phyloP scores from a whole-genome alignment of 1,140 invertebrate genomes.

The Eupristina koningsbergeri region DNA sequence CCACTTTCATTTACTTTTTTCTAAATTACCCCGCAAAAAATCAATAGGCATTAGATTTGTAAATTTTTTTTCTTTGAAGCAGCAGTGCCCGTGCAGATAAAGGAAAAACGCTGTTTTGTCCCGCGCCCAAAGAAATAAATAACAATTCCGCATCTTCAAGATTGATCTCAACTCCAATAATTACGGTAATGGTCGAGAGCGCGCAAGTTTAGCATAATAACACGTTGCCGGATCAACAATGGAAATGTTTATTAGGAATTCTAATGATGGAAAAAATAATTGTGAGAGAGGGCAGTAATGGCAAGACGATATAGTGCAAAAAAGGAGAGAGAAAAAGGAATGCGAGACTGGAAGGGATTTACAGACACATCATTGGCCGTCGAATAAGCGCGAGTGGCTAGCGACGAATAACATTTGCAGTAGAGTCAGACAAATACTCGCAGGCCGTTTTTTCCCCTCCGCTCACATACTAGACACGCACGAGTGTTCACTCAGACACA shows the following conservation, averaged over 20 bases:
- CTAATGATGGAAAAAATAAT: neutral
- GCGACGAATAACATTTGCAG: constrained; percentile 45
- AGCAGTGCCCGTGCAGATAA: no score
- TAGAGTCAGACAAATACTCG: constrained; percentile 50
- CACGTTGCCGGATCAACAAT: neutral
- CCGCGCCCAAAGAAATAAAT: no score
- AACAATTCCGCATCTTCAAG: no score
- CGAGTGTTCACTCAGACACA: neutral
- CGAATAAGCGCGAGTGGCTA: constrained; percentile 43
- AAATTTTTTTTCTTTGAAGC: no score
- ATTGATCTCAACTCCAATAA: no score
- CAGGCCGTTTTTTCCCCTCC: constrained; percentile 46
- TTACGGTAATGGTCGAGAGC: no score
- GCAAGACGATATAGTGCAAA: neutral
- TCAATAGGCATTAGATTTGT: no score
- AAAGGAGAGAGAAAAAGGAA: constrained; percentile 29
- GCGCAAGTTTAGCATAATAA: neutral
- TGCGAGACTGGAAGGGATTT: constrained; percentile 38
- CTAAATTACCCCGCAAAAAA: no score
- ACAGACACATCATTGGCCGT: constrained; percentile 44
- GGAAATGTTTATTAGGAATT: neutral
- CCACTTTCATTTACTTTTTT: no score
- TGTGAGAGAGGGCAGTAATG: neutral
- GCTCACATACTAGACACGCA: neutral
- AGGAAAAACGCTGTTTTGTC: no score